A percentile compares a stretch with the other conserved stretches of the same genome.
phyloP scores from a whole-genome alignment of 2,888 invertebrate genomes.

The Acanthococcus lagerstroemiae region DNA sequence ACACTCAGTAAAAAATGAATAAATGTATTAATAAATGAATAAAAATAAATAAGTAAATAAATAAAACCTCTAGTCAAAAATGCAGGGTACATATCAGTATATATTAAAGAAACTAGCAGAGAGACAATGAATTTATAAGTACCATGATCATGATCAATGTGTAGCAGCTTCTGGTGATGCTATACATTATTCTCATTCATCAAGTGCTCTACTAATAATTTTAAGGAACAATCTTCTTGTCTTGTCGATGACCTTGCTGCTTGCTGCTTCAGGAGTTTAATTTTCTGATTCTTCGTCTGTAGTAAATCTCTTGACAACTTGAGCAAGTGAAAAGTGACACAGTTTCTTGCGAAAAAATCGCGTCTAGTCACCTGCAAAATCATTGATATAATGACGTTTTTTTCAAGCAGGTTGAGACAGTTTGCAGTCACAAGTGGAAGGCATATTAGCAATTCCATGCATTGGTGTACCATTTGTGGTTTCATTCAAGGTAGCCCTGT shows the following conservation, averaged over 20 bases:
- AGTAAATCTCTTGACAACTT: background rate
- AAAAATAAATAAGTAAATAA: no score
- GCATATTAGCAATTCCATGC: no score
- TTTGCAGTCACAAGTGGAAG: background rate
- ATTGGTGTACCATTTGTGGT: background rate
- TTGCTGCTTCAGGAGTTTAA: background rate
- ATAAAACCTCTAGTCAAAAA: no score
- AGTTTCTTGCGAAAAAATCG: background rate
- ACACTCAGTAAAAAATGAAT: no score
- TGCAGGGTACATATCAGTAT: no score
- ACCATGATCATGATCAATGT: background rate
- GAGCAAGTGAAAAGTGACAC: background rate
- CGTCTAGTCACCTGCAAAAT: background rate
- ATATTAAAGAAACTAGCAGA: no score
- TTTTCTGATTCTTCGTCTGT: background rate
- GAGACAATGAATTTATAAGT: background rate
- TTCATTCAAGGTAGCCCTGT: background rate
- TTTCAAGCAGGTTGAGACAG: background rate
- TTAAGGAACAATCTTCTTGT: background rate
- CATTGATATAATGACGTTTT: background rate
- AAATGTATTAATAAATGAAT: no score
- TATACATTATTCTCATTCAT: background rate
- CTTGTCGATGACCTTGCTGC: background rate
- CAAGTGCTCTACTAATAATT: background rate
- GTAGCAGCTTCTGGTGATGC: background rate